Conservation (phyloP, 2,888 invertebrate species). For the Malachius bipustulatus region DNA sequence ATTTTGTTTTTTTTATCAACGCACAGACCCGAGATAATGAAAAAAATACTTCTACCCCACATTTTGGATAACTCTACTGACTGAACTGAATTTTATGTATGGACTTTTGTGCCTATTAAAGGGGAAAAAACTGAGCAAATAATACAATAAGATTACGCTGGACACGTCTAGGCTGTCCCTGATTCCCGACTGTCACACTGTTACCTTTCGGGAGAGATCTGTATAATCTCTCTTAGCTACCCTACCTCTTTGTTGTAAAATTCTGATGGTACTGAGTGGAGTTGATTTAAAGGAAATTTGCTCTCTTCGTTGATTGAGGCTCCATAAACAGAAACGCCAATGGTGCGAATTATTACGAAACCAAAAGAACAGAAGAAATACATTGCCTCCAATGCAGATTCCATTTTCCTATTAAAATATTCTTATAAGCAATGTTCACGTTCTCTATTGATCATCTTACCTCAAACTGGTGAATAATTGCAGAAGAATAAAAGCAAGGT, state of each 20-base stretch:
- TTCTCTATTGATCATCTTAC: constrained; percentile 31
- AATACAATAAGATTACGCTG: no score
- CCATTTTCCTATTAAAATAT: constrained; percentile 18
- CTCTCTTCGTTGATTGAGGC: constrained; percentile 31
- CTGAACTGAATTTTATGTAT: no score
- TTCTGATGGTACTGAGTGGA: constrained; percentile 51
- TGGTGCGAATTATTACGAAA: constrained; percentile 47
- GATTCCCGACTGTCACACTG: constrained; percentile 1
- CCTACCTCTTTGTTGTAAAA: constrained; percentile 31
- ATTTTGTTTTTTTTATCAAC: no score
- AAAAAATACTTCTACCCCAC: no score
- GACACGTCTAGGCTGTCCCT: no score
- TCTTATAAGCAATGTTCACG: constrained; percentile 3
- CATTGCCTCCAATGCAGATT: constrained; percentile 37
- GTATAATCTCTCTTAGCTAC: neutral
- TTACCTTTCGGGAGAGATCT: neutral
- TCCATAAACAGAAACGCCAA: constrained; percentile 34
- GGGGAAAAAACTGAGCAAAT: no score
- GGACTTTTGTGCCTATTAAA: no score
- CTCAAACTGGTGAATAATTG: constrained; percentile 25
- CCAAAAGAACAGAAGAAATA: constrained; percentile 55
- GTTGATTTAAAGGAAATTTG: constrained; percentile 32
- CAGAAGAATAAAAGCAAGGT: constrained; percentile 23
- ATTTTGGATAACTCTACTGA: no score
- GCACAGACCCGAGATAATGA: no score